Evolutionary conservation across 2,888 invertebrate genomes (phyloP).

Genomic region (Rhyacophila evoluta): DNA sequence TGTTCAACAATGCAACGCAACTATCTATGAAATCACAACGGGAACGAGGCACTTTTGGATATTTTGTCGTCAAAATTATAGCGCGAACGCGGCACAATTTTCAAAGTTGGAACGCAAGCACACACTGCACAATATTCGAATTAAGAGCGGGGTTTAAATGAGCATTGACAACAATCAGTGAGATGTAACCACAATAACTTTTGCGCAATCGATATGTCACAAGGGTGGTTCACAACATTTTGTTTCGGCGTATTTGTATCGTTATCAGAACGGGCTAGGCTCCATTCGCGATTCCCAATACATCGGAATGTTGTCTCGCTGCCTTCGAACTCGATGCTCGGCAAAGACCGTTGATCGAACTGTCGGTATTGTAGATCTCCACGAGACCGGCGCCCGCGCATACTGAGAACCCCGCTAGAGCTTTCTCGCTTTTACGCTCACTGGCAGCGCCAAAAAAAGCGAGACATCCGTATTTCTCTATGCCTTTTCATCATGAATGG

Average conservation of each 20-base stretch:
- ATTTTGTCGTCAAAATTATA: background rate
- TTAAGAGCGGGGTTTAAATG: background rate
- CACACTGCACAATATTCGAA: background rate
- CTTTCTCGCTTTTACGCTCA: slow-evolving; percentile 28
- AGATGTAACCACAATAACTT: background rate
- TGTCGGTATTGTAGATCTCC: slow-evolving; percentile 65
- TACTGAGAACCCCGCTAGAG: slow-evolving; percentile 55
- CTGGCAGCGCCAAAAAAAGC: background rate
- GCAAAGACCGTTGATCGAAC: slow-evolving; percentile 69
- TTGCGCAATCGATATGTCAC: background rate
- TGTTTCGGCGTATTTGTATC: background rate
- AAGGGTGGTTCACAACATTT: background rate
- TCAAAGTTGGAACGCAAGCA: background rate
- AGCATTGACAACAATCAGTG: background rate
- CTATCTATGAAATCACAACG: slow-evolving; percentile 19
- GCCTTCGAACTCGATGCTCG: slow-evolving; percentile 63
- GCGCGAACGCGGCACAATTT: slow-evolving; percentile 23
- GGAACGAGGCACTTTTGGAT: slow-evolving; percentile 17
- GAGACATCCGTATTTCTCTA: slow-evolving; percentile 9
- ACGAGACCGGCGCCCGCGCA: slow-evolving; percentile 63
- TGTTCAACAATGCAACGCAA: background rate
- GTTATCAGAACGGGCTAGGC: slow-evolving; percentile 22
- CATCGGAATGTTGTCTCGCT: slow-evolving; percentile 51
- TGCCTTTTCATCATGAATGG: slow-evolving; percentile 36
- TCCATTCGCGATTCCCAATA: slow-evolving; percentile 41